A percentile compares a stretch with the other conserved stretches of the same genome.
phyloP scores from a whole-genome alignment of 1,140 invertebrate species.

The Nymphalis io region DNA sequence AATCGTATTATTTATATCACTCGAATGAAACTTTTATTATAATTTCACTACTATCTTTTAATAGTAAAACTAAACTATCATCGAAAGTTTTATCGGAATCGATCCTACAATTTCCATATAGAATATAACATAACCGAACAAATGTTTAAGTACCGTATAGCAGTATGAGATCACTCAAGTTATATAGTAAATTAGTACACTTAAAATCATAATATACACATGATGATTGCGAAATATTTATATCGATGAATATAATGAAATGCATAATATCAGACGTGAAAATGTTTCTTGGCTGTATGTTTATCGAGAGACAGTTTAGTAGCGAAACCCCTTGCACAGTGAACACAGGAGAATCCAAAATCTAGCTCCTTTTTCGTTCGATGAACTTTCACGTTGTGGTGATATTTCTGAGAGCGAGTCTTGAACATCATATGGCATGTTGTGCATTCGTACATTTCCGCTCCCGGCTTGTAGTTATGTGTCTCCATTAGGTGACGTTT shows the following conservation, averaged over 20 bases:
- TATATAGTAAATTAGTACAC: neutral
- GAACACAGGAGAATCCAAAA: slow-evolving; percentile 60
- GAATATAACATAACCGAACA: neutral
- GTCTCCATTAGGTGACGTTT: slow-evolving; percentile 70
- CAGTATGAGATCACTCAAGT: neutral
- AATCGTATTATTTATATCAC: too few species aligned
- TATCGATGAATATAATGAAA: neutral
- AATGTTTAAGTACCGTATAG: neutral
- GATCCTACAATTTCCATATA: neutral
- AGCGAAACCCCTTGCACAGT: slow-evolving; percentile 65
- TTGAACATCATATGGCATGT: slow-evolving; percentile 81
- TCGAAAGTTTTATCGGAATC: neutral
- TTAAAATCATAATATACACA: too few species aligned
- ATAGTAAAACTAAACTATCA: neutral
- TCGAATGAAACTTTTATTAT: too few species aligned
- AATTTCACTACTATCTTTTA: too few species aligned
- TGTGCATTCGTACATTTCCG: slow-evolving; percentile 73
- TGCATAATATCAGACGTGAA: slow-evolving; percentile 44
- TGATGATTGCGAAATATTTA: neutral
- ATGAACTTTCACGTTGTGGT: slow-evolving; percentile 71
- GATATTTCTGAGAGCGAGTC: slow-evolving; percentile 71
- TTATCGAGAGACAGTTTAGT: slow-evolving; percentile 69
- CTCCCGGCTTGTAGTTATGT: slow-evolving; percentile 71
- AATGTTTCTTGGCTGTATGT: slow-evolving; percentile 72
- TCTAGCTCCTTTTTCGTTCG: slow-evolving; percentile 67